Base-by-base conservation (phyloP, 2,113 vertebrate genomes). In the Anoura caudifer region DNA sequence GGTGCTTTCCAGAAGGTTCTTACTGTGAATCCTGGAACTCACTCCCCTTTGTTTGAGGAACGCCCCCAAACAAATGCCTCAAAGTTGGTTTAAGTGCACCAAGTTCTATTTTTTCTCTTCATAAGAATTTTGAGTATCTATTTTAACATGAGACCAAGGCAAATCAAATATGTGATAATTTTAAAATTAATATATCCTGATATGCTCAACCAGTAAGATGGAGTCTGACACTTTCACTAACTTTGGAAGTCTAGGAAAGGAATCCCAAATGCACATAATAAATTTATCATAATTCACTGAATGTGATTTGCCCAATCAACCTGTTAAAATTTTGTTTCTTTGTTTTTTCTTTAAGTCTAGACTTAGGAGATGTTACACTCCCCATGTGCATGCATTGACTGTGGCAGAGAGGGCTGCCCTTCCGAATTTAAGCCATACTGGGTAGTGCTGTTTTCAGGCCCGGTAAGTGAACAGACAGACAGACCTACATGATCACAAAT, bases 151-250 rank as follows among this genome's bases (percentile, higher is more conserved):
- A 43, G 65, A 56, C 7, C 41, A 65, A 50, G 14, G 33, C 31
- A 90, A 63, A 90, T 82, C 47, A 90, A 94, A 88, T 54, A 75
- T 56, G 41, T 77, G 52, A 52, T 47, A 56, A 52, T 56, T 41
- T 95, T 43, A 63, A 52, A 95, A 95, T 86, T 59, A 95, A 38
- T 67, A 59, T 61, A 22, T 4, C 9, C 41, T 86, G n/a, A 95
- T 73, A 15, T 7, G 5, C 28, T 79, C 20, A 81, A 88, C 5
- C 26, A 94, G 3, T 12, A 85, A 56, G 59, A 67, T 7, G 20
- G 61, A 82, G 9, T 93, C 52, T 94, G 82, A 70, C 1, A 38
- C 41, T 83, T 33, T 14, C 15, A 72, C 26, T 28, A 20, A 75
- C 54, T 75, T 54, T 59, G 12, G 69, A 85, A 73, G 45, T 45